Conservation (phyloP, 2,888 invertebrate genomes). For the Andrena marginata region DNA sequence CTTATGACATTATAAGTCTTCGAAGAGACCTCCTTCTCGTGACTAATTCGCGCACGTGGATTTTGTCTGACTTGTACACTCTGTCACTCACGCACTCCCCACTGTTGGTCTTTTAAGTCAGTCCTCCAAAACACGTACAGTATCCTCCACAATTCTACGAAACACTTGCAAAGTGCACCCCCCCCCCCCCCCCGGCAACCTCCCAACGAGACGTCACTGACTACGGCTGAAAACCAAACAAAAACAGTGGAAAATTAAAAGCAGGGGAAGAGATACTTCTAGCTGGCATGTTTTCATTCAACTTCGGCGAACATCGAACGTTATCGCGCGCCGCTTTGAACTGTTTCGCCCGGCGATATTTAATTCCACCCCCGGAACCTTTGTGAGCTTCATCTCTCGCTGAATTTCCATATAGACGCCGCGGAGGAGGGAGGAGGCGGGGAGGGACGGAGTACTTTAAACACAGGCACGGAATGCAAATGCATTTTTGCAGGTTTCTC, state of each 20-base stretch:
- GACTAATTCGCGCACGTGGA: too few relatives aligned
- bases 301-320: conserved; percentile 7
- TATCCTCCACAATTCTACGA: too few relatives aligned
- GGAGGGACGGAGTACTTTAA: conserved; percentile 10
- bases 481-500: conserved; percentile 18
- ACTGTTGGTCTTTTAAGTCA: too few relatives aligned
- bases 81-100: too few relatives aligned
- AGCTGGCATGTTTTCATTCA: conserved; percentile 19
- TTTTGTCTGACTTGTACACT: too few relatives aligned
- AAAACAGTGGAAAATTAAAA: not conserved
- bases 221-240: not conserved
- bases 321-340: not conserved
- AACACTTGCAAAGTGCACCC: too few relatives aligned
- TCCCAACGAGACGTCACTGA: too few relatives aligned
- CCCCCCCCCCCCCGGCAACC: too few relatives aligned
- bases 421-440: not conserved
- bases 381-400: conserved; percentile 22
- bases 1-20: too few relatives aligned
- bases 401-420: conserved; percentile 40
- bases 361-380: conserved; percentile 27
- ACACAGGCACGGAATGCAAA: conserved; percentile 21
- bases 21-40: too few relatives aligned
- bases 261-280: not conserved
- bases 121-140: too few relatives aligned
- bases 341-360: conserved; percentile 9